Evolutionary conservation across 1,140 invertebrate genomes (phyloP), one percentile per base, ranked within the genome.

Genomic region (Drosophila mauritiana): DNA sequence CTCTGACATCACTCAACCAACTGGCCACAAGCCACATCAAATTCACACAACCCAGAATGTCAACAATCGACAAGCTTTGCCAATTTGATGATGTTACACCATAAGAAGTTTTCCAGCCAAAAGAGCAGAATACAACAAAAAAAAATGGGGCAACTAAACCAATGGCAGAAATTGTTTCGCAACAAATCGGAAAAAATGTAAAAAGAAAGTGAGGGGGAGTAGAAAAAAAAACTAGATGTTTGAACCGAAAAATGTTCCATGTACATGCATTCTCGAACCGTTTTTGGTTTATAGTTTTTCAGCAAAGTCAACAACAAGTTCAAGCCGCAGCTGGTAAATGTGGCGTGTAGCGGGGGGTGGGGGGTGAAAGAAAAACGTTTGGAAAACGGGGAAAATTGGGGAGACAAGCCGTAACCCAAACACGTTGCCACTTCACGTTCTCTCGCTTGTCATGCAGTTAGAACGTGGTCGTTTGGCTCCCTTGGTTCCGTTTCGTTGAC

Each of bases 31-130:
- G 67, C 68, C 68, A 72, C 68, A 72, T 72, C 68, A 70, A 72
- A 65, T 86, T 86, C 55, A 51, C 48, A 63, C 55, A 61, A 22
- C 80, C 46, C 61, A 85, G 77, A 86, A 85, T 85, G 82, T 85
- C 82, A 85, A 86, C 69, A 86, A 78, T 78, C 69, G 82, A 85
- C 73, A 86, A 81, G 69, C 78, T 85, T 79, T 74, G 58, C 68
- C 63, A 78, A 74, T 74, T 78, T 79, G 63, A 69, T 76, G 59
- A 69, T 69, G 80, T 57, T 73, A 54, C 63, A 64, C 79, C 72
- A 74, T 70, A 81, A 83, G 75, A 82, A 83, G 68, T 76, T 82
- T 58, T 22, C 49, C 37, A 39, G 37, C 76, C 31, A 31, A 20
- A 49, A 39, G 20, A 37, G 42, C 53, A 13, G 64, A 51, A 27